phyloP scores from a whole-genome alignment of 35 echinoderm and acorn worm genomes.

The Ophiothrix spiculata region DNA sequence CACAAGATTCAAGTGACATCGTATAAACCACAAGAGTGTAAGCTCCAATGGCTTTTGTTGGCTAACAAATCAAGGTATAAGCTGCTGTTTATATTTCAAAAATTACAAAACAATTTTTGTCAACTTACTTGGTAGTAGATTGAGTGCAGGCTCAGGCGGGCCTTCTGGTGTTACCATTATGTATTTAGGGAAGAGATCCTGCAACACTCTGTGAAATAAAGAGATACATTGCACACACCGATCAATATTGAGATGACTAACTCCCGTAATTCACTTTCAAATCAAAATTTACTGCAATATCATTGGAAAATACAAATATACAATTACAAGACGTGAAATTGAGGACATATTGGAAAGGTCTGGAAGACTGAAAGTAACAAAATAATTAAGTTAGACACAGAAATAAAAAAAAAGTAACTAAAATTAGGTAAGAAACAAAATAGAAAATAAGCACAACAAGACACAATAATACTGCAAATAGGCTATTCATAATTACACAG shows the following conservation, averaged over 20 bases:
- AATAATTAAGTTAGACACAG: background rate
- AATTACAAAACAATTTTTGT: too few relatives aligned
- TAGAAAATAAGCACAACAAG: too few relatives aligned
- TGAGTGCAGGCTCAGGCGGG: background rate
- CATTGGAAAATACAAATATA: background rate
- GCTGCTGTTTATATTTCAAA: background rate
- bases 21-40: too few relatives aligned
- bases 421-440: too few relatives aligned
- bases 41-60: background rate
- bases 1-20: too few relatives aligned
- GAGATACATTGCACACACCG: background rate
- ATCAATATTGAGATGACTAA: background rate
- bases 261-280: background rate
- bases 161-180: constrained; percentile 26
- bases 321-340: background rate
- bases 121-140: constrained; percentile 29
- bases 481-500: too few relatives aligned
- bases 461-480: too few relatives aligned
- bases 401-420: too few relatives aligned
- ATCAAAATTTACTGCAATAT: background rate
- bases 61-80: background rate
- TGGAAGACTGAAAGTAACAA: background rate
- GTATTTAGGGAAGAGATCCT: constrained; percentile 14
- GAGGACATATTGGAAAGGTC: background rate
- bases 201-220: constrained; percentile 17